phyloP scores from a whole-genome alignment of 2,888 invertebrate genomes.

The Panopea generosa region DNA sequence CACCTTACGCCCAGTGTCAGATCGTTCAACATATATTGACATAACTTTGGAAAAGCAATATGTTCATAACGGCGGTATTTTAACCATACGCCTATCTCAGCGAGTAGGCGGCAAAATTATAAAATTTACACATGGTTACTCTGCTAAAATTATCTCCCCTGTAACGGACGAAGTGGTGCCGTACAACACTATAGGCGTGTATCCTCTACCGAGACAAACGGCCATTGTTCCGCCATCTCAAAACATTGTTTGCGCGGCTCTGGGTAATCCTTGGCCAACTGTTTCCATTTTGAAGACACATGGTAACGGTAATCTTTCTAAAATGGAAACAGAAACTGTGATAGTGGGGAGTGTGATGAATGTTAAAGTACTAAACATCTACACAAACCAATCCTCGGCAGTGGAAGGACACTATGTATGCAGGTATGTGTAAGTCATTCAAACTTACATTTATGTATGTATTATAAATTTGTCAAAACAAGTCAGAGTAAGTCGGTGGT shows the following conservation, averaged over 20 bases:
- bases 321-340: constrained; percentile 36
- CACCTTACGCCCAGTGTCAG: constrained; percentile 2
- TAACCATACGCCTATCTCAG: constrained; percentile 50
- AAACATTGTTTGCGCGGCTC: constrained; percentile 54
- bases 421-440: constrained; percentile 49
- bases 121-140: constrained; percentile 46
- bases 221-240: constrained; percentile 47
- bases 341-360: constrained; percentile 45
- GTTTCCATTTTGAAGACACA: constrained; percentile 41
- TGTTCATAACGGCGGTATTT: constrained; percentile 54
- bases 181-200: constrained; percentile 48
- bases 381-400: constrained; percentile 18
- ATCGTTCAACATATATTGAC: constrained; percentile 26
- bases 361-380: constrained; percentile 44
- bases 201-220: constrained; percentile 35
- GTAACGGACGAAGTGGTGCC: constrained; percentile 38
- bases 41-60: constrained; percentile 51
- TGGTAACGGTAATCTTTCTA: constrained; percentile 3
- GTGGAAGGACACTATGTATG: constrained; percentile 55
- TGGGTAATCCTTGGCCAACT: constrained; percentile 61
- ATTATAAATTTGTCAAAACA: too few relatives aligned
- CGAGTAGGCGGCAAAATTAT: constrained; percentile 45
- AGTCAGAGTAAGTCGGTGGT: too few relatives aligned
- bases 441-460: too few relatives aligned
- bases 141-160: constrained; percentile 40